These are phyloP conservation scores for Isaurus tuberculatus DNA, from an alignment of 92 coral and sea anemone species.

Conservation along the genomic window DNA sequence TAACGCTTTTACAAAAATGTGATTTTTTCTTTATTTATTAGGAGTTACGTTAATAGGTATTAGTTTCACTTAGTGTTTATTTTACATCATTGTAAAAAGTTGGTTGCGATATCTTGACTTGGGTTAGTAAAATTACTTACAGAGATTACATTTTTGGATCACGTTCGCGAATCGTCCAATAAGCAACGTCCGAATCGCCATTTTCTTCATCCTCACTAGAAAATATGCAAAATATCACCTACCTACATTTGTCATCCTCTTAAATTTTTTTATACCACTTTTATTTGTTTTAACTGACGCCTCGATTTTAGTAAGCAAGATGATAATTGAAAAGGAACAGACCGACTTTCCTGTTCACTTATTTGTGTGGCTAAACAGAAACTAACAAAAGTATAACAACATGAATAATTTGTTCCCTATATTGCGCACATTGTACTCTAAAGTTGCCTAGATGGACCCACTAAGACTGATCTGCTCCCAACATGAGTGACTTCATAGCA, in stretches of 20 bases:
- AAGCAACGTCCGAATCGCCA: constrained; percentile 47
- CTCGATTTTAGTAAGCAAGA: background rate
- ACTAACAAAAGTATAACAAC: background rate
- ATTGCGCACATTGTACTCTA: too few relatives aligned
- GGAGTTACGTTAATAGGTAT: too few relatives aligned
- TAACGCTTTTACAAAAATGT: too few relatives aligned
- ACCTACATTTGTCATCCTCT: background rate
- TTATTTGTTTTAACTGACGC: background rate
- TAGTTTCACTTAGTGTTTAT: background rate
- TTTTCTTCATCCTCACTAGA: constrained; percentile 38
- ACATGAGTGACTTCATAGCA: too few relatives aligned
- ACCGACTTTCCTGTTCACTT: background rate
- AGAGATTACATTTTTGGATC: constrained; percentile 25
- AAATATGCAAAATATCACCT: constrained; percentile 26
- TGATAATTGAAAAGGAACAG: background rate
- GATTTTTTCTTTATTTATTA: too few relatives aligned
- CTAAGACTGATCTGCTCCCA: too few relatives aligned
- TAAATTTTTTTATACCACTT: background rate
- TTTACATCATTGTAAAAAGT: background rate
- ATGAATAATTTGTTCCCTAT: background rate
- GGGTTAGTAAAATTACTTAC: constrained; percentile 38
- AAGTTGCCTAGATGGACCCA: too few relatives aligned
- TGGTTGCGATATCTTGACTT: background rate
- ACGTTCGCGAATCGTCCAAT: constrained; percentile 45
- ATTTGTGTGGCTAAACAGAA: background rate